These are phyloP conservation scores for Brachionus sp. DNA, from an alignment of 1,140 invertebrate genomes.

Conservation along the genomic window DNA sequence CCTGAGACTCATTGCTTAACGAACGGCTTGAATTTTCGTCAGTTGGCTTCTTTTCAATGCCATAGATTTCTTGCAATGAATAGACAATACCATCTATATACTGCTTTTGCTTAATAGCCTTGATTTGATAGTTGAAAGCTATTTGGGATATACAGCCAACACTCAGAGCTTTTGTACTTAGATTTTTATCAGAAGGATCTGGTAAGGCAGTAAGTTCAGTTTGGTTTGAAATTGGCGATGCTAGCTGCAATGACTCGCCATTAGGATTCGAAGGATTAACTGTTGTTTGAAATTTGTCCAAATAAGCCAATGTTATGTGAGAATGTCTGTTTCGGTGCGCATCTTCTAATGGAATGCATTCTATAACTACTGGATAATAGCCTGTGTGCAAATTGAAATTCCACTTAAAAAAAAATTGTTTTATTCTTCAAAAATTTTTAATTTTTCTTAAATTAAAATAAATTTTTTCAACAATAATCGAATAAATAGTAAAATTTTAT, in stretches of 20 bases:
- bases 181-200: neutral
- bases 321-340: neutral
- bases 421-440: too few species aligned
- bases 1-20: neutral
- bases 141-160: slow-evolving; percentile 51
- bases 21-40: neutral
- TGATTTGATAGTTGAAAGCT: slow-evolving; percentile 84
- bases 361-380: slow-evolving; percentile 34
- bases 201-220: neutral
- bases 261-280: neutral
- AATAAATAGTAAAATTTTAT: too few species aligned
- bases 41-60: slow-evolving; percentile 87
- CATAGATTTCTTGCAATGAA: slow-evolving; percentile 96
- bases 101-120: slow-evolving; percentile 94
- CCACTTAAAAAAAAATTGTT: slow-evolving; percentile 21
- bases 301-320: slow-evolving; percentile 35
- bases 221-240: neutral
- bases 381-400: slow-evolving; percentile 19
- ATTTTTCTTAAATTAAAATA: too few species aligned
- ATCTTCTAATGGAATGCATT: slow-evolving; percentile 31
- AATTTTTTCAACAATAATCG: too few species aligned
- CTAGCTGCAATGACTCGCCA: neutral
- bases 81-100: slow-evolving; percentile 96
- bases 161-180: neutral
- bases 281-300: slow-evolving; percentile 9